These are phyloP conservation scores for Haemorhous mexicanus DNA, from an alignment of 2,113 vertebrate genomes.

Conservation along the genomic window DNA sequence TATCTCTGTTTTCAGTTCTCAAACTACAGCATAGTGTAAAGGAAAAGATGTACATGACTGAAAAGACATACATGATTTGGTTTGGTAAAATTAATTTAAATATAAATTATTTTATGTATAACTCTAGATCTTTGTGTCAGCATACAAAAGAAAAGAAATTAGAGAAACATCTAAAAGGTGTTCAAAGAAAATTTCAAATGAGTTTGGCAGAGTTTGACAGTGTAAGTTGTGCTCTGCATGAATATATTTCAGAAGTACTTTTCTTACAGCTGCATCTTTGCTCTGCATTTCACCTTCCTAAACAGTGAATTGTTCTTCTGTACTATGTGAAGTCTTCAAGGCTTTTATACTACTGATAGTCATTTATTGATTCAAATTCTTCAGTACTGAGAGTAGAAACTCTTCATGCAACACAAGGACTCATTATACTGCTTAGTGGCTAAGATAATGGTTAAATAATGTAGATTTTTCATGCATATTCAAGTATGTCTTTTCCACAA, in stretches of 20 bases:
- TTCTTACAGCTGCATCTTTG: neutral
- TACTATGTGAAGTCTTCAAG: neutral
- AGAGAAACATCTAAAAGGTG: fast-evolving
- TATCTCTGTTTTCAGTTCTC: neutral
- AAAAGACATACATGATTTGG: neutral
- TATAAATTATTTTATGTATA: neutral
- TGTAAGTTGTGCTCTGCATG: neutral
- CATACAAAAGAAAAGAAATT: neutral
- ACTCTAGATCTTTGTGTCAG: fast-evolving
- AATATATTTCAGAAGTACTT: neutral
- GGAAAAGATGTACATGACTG: neutral
- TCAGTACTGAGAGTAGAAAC: neutral
- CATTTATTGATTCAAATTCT: neutral
- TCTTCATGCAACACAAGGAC: neutral
- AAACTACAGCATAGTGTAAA: neutral
- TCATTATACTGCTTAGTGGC: neutral
- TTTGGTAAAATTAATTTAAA: neutral
- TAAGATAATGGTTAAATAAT: neutral
- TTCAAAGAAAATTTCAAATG: neutral
- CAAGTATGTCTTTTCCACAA: neutral
- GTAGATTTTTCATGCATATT: neutral
- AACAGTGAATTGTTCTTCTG: neutral
- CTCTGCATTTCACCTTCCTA: neutral
- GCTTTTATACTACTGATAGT: neutral
- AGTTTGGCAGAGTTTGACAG: neutral